Percentiles rank a stretch among this genome's conserved stretches.
Evolutionary conservation across 2,797 vertebrate species (phyloP).

Genomic region (Furcifer pardalis): DNA sequence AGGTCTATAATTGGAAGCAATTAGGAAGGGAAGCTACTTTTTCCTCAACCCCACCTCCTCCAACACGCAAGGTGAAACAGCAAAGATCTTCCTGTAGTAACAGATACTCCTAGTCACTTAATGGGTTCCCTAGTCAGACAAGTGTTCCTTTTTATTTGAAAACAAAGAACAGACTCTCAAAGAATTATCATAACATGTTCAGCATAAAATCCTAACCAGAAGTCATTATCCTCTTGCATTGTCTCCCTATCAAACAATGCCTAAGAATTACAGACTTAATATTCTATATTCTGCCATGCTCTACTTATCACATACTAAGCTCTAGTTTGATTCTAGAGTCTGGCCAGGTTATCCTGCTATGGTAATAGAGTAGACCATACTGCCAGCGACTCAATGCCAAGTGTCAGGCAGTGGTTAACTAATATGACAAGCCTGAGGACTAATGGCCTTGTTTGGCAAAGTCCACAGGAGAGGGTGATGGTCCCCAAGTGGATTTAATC

Average conservation of each 20-base stretch:
- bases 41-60: neutral
- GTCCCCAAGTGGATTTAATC: no score
- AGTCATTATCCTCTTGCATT: neutral
- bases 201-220: neutral
- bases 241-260: neutral
- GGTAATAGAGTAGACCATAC: no score
- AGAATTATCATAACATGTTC: neutral
- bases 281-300: neutral
- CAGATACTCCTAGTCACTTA: neutral
- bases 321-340: no score
- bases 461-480: no score
- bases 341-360: no score
- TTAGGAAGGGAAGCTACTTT: neutral
- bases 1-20: constrained; percentile 18
- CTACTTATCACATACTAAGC: neutral
- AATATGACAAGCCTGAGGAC: no score
- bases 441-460: no score
- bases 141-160: neutral
- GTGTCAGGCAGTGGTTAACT: no score
- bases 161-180: neutral
- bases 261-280: no score
- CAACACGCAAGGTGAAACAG: neutral
- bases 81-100: neutral
- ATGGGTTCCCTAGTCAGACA: neutral
- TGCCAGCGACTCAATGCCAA: no score